These are phyloP conservation scores for Nyctibius grandis DNA, from an alignment of 2,797 vertebrate genomes.

Conservation along the genomic window DNA sequence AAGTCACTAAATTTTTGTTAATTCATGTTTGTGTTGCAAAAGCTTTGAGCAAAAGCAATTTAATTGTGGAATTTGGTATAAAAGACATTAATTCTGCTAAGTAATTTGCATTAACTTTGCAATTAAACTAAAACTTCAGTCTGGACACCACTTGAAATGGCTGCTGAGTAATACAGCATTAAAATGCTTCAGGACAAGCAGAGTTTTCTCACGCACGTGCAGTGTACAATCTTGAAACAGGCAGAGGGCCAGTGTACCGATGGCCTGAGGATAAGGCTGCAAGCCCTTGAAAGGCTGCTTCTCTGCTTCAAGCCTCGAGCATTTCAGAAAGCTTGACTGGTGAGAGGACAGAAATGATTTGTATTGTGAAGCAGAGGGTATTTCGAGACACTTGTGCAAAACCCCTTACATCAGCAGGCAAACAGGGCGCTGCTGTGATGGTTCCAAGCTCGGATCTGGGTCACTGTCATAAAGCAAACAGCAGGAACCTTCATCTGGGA, in stretches of 20 bases:
- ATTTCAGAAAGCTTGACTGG: background rate
- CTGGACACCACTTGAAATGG: background rate
- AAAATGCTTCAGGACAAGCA: background rate
- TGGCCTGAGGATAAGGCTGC: background rate
- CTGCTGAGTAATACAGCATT: background rate
- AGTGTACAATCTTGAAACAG: background rate
- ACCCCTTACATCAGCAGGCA: background rate
- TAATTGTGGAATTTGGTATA: background rate
- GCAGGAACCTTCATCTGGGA: background rate
- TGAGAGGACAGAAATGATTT: background rate
- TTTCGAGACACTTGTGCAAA: background rate
- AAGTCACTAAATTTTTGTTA: background rate
- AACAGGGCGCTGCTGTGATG: rapidly evolving
- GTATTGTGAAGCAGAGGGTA: background rate
- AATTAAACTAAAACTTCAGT: background rate
- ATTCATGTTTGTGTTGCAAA: background rate
- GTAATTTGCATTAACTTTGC: background rate
- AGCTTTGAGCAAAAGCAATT: background rate
- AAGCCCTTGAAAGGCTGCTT: rapidly evolving
- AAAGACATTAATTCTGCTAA: background rate
- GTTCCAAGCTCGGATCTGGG: background rate
- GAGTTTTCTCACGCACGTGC: background rate
- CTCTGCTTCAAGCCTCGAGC: background rate
- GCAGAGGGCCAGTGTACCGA: rapidly evolving
- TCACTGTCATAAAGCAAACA: background rate